Percentiles rank a stretch among this genome's conserved stretches.
These are phyloP conservation scores for Augochlora pura DNA, from an alignment of 1,140 invertebrate genomes.

Conservation along the genomic window DNA sequence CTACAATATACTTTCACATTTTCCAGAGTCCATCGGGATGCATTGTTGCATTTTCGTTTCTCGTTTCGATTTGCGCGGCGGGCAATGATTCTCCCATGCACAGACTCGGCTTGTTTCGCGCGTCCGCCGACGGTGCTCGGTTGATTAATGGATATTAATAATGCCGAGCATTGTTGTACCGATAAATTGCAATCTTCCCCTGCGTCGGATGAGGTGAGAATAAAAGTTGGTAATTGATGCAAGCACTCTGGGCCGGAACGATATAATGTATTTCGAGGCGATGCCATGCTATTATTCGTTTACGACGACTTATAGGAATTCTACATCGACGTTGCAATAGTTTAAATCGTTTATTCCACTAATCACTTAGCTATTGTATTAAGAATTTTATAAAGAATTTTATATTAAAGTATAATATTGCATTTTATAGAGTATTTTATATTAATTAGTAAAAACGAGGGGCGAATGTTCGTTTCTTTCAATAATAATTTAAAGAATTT, in stretches of 20 bases:
- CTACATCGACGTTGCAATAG: not conserved
- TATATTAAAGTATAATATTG: too few relatives aligned
- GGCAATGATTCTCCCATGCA: slow-evolving; percentile 11
- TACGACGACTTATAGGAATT: too few relatives aligned
- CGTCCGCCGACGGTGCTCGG: slow-evolving; percentile 8
- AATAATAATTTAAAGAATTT: too few relatives aligned
- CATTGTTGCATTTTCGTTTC: slow-evolving; percentile 2
- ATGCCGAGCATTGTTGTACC: slow-evolving; percentile 55
- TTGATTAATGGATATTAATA: slow-evolving; percentile 73
- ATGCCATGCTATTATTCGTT: not conserved
- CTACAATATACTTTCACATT: slow-evolving; percentile 31
- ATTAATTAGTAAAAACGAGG: too few relatives aligned
- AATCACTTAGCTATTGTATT: too few relatives aligned
- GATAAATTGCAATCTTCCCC: slow-evolving; percentile 64
- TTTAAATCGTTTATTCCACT: not conserved
- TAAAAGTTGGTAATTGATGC: slow-evolving; percentile 60
- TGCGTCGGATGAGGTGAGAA: slow-evolving; percentile 42
- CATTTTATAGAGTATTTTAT: too few relatives aligned
- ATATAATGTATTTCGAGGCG: not conserved
- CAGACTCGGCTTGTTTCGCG: slow-evolving; percentile 13
- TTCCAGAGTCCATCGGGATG: slow-evolving; percentile 35
- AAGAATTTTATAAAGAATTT: too few relatives aligned
- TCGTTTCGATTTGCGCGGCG: slow-evolving; percentile 26
- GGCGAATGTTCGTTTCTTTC: too few relatives aligned
- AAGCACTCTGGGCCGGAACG: not conserved